These are phyloP conservation scores for Aphidius gifuensis DNA, from an alignment of 1,140 invertebrate genomes.

Conservation along the genomic window DNA sequence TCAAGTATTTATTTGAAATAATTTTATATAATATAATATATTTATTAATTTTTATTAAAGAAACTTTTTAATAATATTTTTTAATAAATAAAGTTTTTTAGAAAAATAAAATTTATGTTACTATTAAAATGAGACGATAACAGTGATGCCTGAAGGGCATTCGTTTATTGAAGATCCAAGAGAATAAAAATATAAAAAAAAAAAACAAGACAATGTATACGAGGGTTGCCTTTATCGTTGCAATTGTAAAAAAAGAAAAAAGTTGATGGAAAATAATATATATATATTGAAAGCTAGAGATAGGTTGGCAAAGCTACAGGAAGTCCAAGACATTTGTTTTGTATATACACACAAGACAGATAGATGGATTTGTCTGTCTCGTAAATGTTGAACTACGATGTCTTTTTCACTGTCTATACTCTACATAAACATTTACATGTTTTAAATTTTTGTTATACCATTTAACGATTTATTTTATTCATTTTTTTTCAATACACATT, in stretches of 20 bases:
- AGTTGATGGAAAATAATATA: too few relatives aligned
- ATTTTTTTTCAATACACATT: slow-evolving; percentile 10
- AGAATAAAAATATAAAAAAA: background rate
- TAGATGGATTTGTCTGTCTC: slow-evolving; percentile 19
- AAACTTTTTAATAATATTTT: too few relatives aligned
- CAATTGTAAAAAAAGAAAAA: too few relatives aligned
- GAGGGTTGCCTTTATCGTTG: too few relatives aligned
- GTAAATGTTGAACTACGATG: slow-evolving; percentile 19
- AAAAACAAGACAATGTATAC: too few relatives aligned
- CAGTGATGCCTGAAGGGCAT: slow-evolving; percentile 20
- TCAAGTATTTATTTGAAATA: too few relatives aligned
- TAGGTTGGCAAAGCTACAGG: too few relatives aligned
- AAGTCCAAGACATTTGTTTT: slow-evolving; percentile 6
- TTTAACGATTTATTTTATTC: slow-evolving; percentile 1
- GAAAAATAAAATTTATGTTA: too few relatives aligned
- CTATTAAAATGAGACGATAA: slow-evolving; percentile 20
- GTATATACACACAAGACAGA: slow-evolving; percentile 13
- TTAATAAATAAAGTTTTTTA: too few relatives aligned
- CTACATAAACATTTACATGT: background rate
- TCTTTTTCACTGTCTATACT: background rate
- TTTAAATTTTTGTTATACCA: slow-evolving; percentile 5
- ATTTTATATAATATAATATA: too few relatives aligned
- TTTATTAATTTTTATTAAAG: too few relatives aligned
- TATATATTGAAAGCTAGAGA: too few relatives aligned
- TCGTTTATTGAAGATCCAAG: slow-evolving; percentile 12